Evolutionary conservation across 2,888 invertebrate species (phyloP).

Genomic region (Scrobipalpa costella): DNA sequence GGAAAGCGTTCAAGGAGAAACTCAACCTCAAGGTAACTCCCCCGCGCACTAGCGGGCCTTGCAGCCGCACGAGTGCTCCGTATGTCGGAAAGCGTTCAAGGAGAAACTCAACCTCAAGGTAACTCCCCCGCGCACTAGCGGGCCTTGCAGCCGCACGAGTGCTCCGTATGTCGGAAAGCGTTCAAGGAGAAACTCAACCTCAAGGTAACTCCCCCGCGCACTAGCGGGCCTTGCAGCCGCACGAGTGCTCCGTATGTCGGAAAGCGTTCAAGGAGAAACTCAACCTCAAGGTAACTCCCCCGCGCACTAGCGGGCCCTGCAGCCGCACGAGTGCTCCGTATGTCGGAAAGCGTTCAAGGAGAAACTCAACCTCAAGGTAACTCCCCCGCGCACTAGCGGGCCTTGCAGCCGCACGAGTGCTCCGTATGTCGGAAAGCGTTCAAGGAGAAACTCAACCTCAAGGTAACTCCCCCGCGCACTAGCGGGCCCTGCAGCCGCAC

Average conservation of each 20-base stretch:
- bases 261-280: conserved; percentile 14
- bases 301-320: no score
- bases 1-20: conserved; percentile 15
- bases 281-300: neutral
- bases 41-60: neutral
- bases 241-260: conserved; percentile 16
- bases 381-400: no score
- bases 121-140: neutral
- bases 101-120: conserved; percentile 15
- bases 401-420: conserved; percentile 18
- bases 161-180: conserved; percentile 9
- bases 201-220: neutral
- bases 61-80: conserved; percentile 17
- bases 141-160: conserved; percentile 17
- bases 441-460: conserved; percentile 14
- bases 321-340: conserved; percentile 15
- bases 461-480: neutral
- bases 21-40: conserved; percentile 4
- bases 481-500: no score
- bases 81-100: conserved; percentile 14
- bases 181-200: conserved; percentile 16
- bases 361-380: conserved; percentile 14
- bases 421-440: conserved; percentile 9
- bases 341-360: conserved; percentile 12
- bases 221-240: no score